Percentiles rank a stretch among this genome's conserved stretches.
Evolutionary conservation across 2,797 vertebrate genomes (phyloP).

Genomic region (Erethizon dorsatum): DNA sequence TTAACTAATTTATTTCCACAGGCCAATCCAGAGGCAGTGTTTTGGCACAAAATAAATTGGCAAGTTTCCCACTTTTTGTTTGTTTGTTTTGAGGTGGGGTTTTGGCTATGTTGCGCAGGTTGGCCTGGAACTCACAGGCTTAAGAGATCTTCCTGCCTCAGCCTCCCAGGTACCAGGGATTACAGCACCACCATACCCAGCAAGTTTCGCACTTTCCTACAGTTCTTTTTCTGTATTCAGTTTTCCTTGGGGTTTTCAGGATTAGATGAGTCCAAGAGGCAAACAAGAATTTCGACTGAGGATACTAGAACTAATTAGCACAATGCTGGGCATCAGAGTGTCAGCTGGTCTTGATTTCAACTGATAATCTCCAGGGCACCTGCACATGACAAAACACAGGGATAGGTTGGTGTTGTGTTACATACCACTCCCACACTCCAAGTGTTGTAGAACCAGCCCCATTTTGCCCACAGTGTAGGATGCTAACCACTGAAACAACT

Average conservation of each 20-base stretch:
- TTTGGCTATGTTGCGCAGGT: neutral
- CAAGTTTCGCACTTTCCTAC: neutral
- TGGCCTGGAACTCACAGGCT: neutral
- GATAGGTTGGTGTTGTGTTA: rapidly evolving
- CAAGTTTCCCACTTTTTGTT: neutral
- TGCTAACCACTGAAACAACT: neutral
- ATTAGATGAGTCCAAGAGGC: neutral
- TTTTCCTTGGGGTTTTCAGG: neutral
- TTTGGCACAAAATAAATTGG: no score
- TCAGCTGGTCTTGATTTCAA: neutral
- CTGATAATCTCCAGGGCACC: neutral
- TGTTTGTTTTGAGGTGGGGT: neutral
- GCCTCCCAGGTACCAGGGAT: neutral
- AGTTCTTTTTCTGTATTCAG: conserved; percentile 4
- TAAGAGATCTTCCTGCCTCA: neutral
- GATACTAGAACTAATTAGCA: neutral
- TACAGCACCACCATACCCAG: no score
- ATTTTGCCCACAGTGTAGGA: neutral
- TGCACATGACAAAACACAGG: neutral
- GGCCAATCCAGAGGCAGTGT: neutral
- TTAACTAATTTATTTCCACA: neutral
- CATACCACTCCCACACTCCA: neutral
- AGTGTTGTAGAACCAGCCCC: neutral
- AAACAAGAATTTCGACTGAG: neutral
- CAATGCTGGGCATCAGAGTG: rapidly evolving